These are phyloP conservation scores for Drosophila punjabiensis DNA, from an alignment of 1,140 invertebrate genomes.

Conservation along the genomic window DNA sequence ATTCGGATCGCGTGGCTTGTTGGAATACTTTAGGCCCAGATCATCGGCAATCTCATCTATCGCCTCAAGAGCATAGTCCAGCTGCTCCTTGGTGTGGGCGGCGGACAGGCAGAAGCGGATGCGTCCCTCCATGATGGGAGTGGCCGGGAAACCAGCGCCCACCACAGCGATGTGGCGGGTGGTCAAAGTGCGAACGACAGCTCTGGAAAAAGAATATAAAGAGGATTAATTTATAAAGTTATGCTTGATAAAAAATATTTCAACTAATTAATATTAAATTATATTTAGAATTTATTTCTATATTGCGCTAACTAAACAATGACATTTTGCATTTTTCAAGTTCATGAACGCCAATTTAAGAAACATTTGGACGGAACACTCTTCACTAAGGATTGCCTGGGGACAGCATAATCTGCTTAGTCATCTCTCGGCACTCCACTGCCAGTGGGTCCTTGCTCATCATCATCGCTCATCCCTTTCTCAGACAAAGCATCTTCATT, in stretches of 20 bases:
- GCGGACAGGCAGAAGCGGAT: conserved; percentile 98
- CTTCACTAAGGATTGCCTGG: not conserved
- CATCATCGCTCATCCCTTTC: conserved; percentile 6
- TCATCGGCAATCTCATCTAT: conserved; percentile 90
- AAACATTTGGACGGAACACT: not conserved
- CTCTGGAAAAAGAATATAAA: conserved; percentile 86
- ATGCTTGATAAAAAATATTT: not conserved
- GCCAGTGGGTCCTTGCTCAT: conserved; percentile 21
- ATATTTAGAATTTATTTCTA: not conserved
- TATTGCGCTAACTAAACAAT: not conserved
- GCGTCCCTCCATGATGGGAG: conserved; percentile 96
- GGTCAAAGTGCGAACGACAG: conserved; percentile 94
- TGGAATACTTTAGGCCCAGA: conserved; percentile 91
- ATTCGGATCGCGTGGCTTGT: conserved; percentile 87
- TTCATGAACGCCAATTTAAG: not conserved
- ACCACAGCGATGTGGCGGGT: conserved; percentile 95
- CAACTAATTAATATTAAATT: not conserved
- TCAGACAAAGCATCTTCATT: conserved; percentile 3
- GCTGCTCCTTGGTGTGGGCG: conserved; percentile 97
- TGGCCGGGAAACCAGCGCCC: conserved; percentile 99
- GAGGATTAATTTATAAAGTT: not conserved
- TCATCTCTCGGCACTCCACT: conserved; percentile 6
- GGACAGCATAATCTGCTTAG: not conserved
- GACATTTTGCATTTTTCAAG: not conserved
- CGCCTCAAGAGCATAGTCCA: conserved; percentile 93